Evolutionary conservation across 1,140 invertebrate species (phyloP), one percentile per base, ranked within the genome.

Genomic region (Philopotamus ludificatus): DNA sequence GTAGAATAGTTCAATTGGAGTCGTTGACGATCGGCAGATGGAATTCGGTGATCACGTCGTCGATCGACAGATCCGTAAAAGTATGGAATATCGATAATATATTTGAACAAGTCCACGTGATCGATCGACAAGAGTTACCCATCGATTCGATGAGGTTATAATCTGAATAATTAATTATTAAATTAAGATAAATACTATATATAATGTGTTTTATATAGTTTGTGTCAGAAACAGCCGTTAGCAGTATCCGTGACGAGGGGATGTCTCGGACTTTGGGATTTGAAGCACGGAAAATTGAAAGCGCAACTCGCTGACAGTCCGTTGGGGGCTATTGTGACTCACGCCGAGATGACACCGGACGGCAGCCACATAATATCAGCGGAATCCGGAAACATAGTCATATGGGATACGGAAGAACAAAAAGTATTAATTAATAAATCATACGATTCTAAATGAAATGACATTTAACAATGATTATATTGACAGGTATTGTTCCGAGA

Each of bases 81-180:
- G 95, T 99, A 0, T 99, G 97, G 97, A 99, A 98, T 77, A 96
- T 99, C 63, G 96, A 98, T 74, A 98, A 99, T 74, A 98, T 99
- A 72, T 95, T 97, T 73, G 95, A 98, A 74, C 94, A 98, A 81
- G 95, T 98, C 2, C 92, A 98, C 75, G 90, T 93, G 15, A 95
- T 99, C 67, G 93, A 98, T 73, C 82, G 95, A 47, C 94, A 98
- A 75, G 97, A 99, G 75, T 80, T 98, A 50, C 94, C 95, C 71
- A 94, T 99, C 60, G 95, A 99, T 77, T 87, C 89, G 20, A 91
- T 98, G 20, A 88, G 89, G 89, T 91, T 42, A 39, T 41, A 39
- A 28, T 51, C 3, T n/a, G 47, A 21, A 25, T 59, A 1, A 45
- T 44, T 59, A 4, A 45, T 15, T 45, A 7, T 10, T 18, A 60